These are phyloP conservation scores for Ypsolopha sequella DNA, from an alignment of 2,888 invertebrate species.

Conservation along the genomic window DNA sequence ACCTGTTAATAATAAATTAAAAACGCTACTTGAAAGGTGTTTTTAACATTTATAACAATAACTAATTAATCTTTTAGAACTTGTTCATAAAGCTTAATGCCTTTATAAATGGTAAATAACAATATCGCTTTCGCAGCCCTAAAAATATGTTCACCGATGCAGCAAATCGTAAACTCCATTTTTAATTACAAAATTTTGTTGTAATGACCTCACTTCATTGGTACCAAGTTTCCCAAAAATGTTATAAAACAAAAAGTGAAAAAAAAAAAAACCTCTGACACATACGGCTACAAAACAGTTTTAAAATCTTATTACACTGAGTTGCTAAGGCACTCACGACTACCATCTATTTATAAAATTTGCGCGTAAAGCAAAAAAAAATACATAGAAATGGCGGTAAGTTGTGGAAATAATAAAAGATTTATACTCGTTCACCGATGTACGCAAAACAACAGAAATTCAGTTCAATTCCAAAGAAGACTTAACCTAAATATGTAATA, in stretches of 20 bases:
- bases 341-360: slow-evolving; percentile 38
- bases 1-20: slow-evolving; percentile 22
- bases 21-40: no score
- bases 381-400: slow-evolving; percentile 17
- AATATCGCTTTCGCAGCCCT: neutral
- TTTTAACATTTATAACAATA: no score
- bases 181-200: no score
- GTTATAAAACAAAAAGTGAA: no score
- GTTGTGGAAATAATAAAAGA: slow-evolving; percentile 9
- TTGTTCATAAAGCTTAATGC: slow-evolving; percentile 2
- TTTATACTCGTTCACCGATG: slow-evolving; percentile 52
- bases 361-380: slow-evolving; percentile 39
- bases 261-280: neutral
- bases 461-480: slow-evolving; percentile 58
- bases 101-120: neutral
- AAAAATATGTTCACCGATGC: neutral
- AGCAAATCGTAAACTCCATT: neutral
- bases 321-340: slow-evolving; percentile 68
- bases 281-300: neutral
- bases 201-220: no score
- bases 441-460: slow-evolving; percentile 43
- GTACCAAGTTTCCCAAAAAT: no score
- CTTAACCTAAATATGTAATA: slow-evolving; percentile 57
- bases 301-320: slow-evolving; percentile 47
- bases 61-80: neutral